phyloP scores from a whole-genome alignment of 2,888 invertebrate genomes.

The Aporophyla lueneburgensis region DNA sequence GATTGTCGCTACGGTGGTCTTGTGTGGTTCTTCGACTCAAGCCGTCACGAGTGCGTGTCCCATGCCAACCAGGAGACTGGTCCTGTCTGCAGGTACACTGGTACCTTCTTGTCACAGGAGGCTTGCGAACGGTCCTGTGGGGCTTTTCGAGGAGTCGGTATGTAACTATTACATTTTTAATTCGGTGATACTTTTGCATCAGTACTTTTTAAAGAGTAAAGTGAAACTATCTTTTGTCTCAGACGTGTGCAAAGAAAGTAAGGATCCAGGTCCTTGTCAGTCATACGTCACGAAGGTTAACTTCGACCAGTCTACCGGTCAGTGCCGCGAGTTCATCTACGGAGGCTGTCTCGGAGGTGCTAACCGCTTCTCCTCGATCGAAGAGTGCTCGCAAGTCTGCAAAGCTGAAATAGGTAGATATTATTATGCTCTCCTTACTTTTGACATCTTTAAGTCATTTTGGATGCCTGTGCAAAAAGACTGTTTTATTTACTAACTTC shows the following conservation, averaged over 20 bases:
- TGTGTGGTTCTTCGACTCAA: constrained; percentile 79
- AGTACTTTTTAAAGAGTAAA: neutral
- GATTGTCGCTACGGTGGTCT: constrained; percentile 72
- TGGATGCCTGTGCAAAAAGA: neutral
- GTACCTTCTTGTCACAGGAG: constrained; percentile 93
- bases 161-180: constrained; percentile 5
- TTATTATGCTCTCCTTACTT: neutral
- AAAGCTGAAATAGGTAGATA: constrained; percentile 70
- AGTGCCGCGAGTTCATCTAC: constrained; percentile 94
- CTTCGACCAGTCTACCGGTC: constrained; percentile 91
- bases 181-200: neutral
- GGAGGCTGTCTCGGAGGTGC: constrained; percentile 97
- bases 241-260: constrained; percentile 94
- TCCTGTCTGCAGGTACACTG: constrained; percentile 92
- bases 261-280: constrained; percentile 94
- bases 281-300: constrained; percentile 92
- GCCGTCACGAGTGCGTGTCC: constrained; percentile 85
- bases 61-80: constrained; percentile 83
- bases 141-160: constrained; percentile 90
- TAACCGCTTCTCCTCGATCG: constrained; percentile 94
- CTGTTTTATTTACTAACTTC: neutral
- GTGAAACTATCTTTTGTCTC: constrained; percentile 16
- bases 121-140: constrained; percentile 95
- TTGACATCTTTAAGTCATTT: neutral
- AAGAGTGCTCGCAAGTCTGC: constrained; percentile 92